Percentiles rank a stretch among this genome's conserved stretches.
Evolutionary conservation across 2,888 invertebrate species (phyloP).

Genomic region (Drosophila pseudotakahashii): DNA sequence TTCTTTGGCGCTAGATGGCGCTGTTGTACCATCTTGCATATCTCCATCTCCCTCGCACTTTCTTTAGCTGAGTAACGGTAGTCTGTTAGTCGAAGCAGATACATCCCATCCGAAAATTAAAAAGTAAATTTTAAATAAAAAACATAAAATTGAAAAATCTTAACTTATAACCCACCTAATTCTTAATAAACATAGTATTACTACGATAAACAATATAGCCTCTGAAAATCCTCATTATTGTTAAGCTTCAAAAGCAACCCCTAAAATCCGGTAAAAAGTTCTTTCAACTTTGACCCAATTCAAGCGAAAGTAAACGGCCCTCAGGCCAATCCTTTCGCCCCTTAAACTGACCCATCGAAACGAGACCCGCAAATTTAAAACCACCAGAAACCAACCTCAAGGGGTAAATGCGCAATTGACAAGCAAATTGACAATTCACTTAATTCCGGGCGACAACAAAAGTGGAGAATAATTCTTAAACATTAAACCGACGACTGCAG

Average conservation of each 20-base stretch:
- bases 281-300: slow-evolving; percentile 39
- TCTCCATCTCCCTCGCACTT: too few relatives aligned
- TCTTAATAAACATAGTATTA: too few relatives aligned
- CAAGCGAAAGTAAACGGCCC: slow-evolving; percentile 3
- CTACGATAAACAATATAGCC: neutral
- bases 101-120: too few relatives aligned
- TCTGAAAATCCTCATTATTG: neutral
- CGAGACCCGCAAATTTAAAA: slow-evolving; percentile 16
- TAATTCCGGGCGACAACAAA: slow-evolving; percentile 66
- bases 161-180: too few relatives aligned
- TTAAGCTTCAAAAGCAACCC: slow-evolving; percentile 1
- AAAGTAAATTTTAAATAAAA: too few relatives aligned
- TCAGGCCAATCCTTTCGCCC: slow-evolving; percentile 12
- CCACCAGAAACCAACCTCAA: slow-evolving; percentile 21
- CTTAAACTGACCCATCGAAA: slow-evolving; percentile 9
- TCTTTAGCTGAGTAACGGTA: too few relatives aligned
- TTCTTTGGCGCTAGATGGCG: neutral
- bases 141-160: neutral
- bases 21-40: too few relatives aligned
- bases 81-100: too few relatives aligned
- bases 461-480: slow-evolving; percentile 48
- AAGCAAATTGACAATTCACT: slow-evolving; percentile 73
- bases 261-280: slow-evolving; percentile 17
- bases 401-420: slow-evolving; percentile 57
- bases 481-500: slow-evolving; percentile 31